Evolutionary conservation across 2,888 invertebrate genomes (phyloP).

Genomic region (Oligia latruncula): DNA sequence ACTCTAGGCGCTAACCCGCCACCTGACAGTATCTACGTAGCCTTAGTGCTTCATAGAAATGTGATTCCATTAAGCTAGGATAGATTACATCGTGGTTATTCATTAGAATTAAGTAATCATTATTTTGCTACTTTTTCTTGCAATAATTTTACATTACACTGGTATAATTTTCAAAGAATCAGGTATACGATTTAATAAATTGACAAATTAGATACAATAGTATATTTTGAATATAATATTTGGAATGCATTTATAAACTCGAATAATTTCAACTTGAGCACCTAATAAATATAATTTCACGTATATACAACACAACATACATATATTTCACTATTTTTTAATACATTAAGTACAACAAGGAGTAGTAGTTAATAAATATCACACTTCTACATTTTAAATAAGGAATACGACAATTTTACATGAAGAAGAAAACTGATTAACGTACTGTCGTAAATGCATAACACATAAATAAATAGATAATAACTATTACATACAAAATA

Average conservation of each 20-base stretch:
- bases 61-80: not conserved
- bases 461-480: conserved; percentile 52
- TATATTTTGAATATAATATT: conserved; percentile 41
- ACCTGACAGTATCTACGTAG: no score
- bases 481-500: conserved; percentile 62
- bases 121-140: not conserved
- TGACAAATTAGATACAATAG: conserved; percentile 44
- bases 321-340: conserved; percentile 51
- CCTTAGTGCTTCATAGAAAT: not conserved
- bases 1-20: no score
- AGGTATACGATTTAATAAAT: conserved; percentile 39
- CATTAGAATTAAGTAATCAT: not conserved
- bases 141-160: not conserved
- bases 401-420: conserved; percentile 38
- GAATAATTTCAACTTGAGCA: conserved; percentile 63
- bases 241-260: conserved; percentile 56
- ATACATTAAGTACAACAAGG: conserved; percentile 61
- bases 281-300: conserved; percentile 59
- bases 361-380: conserved; percentile 55
- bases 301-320: conserved; percentile 59
- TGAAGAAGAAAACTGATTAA: conserved; percentile 16
- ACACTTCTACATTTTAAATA: conserved; percentile 43
- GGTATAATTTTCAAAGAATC: conserved; percentile 29
- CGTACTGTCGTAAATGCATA: conserved; percentile 27
- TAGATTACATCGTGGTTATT: not conserved